A percentile compares a stretch with the other conserved stretches of the same genome.
phyloP scores from a whole-genome alignment of 2,797 vertebrate genomes.

The Manis javanica region DNA sequence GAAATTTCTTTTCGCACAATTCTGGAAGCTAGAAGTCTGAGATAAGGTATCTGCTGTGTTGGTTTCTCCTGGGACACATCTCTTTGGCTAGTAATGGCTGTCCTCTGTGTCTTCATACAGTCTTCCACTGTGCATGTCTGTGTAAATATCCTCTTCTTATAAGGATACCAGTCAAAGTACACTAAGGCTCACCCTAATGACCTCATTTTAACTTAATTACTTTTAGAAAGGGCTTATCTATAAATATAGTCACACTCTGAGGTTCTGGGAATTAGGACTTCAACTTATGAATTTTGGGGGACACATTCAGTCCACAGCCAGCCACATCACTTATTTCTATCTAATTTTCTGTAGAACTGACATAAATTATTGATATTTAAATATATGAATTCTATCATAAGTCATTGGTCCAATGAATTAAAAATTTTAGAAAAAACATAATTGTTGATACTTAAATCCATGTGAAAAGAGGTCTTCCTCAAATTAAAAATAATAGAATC shows the following conservation, averaged over 20 bases:
- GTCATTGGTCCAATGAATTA: background rate
- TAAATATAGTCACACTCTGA: slow-evolving; percentile 12
- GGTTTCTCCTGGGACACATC: background rate
- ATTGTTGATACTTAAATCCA: background rate
- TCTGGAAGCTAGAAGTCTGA: background rate
- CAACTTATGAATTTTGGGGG: background rate
- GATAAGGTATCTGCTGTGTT: background rate
- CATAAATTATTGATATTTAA: slow-evolving; percentile 10
- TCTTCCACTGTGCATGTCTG: background rate
- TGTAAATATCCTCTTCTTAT: background rate
- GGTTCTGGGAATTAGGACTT: background rate
- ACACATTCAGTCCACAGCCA: background rate
- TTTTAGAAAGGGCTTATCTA: background rate
- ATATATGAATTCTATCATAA: background rate
- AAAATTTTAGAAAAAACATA: background rate
- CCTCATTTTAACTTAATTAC: slow-evolving; percentile 34
- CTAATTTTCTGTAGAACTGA: background rate
- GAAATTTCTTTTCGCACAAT: background rate
- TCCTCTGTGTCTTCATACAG: background rate
- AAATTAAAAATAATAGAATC: slow-evolving; percentile 42
- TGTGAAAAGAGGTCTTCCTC: background rate
- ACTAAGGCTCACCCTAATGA: background rate
- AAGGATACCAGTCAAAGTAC: background rate
- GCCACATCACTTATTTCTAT: background rate
- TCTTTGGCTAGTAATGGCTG: background rate